Evolutionary conservation across 2,888 invertebrate genomes (phyloP), one percentile per base, ranked within the genome.

Genomic region (Himalopsyche tibetana): DNA sequence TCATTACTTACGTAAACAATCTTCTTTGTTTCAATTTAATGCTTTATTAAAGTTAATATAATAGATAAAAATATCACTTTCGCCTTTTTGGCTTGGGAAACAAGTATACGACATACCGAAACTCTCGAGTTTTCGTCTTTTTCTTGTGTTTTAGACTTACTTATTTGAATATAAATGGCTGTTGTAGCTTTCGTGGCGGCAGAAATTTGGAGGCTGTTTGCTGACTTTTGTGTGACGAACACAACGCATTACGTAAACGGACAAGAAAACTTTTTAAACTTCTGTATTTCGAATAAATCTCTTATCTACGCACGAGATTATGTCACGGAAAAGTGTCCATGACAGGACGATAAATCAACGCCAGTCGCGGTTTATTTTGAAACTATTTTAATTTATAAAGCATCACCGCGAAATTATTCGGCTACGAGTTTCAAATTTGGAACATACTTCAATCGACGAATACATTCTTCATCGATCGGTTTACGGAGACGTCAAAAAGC

Each of bases 191-290:
- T 84, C 92, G 92, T 91, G 92, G 93, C 91, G 93, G 93, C 93
- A 93, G 93, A 92, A 93, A 93, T 93, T 93, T 93, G 93, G 93
- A 93, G 92, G 93, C 93, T 93, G 93, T 93, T 93, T 92, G 92
- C 91, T 91, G 91, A 90, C 89, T 85, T 80, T 40, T 80, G 83
- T 28, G 63, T 42, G 69, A 63, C 63, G 38, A 36, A 84, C 51
- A 56, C 80, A 84, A 28, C 79, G 55, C 80, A 79, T 83, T 83
- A 51, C 45, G 83, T 63, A 63, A 36, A 51, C 82, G 51, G 55
- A 82, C 82, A 42, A 51, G 51, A 42, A 80, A 80, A 80, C 51
- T 84, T 84, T 38, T 80, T 80, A 17, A 28, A 38, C 40, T 40
- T 82, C 28, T 82, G 51, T 82, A 28, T 74, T 74, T 74, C 74